Evolutionary conservation across 2,888 invertebrate genomes (phyloP).

Genomic region (Hirtodrosophila trivittata): DNA sequence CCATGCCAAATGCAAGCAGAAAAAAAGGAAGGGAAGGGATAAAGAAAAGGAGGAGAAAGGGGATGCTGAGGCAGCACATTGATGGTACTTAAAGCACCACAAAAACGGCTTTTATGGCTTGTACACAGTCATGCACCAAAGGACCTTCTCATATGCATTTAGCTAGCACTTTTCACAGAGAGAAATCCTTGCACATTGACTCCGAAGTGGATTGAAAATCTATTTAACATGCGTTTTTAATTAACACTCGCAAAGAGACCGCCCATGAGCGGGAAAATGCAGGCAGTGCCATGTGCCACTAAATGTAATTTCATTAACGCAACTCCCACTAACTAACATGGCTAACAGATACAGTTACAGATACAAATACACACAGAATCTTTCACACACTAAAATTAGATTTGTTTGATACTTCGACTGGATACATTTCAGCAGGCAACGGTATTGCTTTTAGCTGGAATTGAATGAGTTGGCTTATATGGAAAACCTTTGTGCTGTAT

Average conservation of each 20-base stretch:
- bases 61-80: constrained; percentile 7
- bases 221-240: constrained; percentile 58
- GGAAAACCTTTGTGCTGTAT: too few species aligned
- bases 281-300: constrained; percentile 11
- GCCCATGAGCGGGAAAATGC: constrained; percentile 3
- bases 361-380: constrained; percentile 9
- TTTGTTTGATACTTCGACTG: constrained; percentile 5
- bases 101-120: neutral
- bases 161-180: constrained; percentile 8
- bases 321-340: neutral
- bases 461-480: too few species aligned
- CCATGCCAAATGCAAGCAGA: neutral
- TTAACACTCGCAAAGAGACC: constrained; percentile 46
- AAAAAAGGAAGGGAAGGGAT: neutral
- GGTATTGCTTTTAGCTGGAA: too few species aligned
- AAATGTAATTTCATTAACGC: constrained; percentile 50
- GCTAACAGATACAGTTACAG: too few species aligned
- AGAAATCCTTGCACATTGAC: constrained; percentile 1
- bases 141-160: constrained; percentile 2
- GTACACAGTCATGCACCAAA: constrained; percentile 2
- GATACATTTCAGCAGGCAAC: too few species aligned
- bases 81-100: constrained; percentile 3
- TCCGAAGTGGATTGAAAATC: constrained; percentile 21
- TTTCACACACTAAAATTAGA: too few species aligned
- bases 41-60: neutral